A percentile compares a stretch with the other conserved stretches of the same genome.
Evolutionary conservation across 2,797 vertebrate genomes (phyloP).

Genomic region (Delichon dasypus): DNA sequence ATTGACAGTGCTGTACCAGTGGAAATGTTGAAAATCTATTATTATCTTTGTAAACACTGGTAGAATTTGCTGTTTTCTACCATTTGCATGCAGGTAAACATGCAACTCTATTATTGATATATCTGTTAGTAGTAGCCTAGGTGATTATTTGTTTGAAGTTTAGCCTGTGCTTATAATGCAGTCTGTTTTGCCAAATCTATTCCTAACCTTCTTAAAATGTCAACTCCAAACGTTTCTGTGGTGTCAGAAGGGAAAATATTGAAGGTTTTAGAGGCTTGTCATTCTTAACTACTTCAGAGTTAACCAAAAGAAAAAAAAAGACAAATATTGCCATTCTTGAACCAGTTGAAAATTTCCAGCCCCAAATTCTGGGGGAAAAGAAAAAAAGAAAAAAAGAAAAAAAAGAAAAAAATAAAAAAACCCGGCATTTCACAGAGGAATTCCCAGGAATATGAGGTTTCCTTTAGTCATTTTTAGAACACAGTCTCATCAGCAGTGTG

Average conservation of each 20-base stretch:
- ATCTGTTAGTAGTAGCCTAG: neutral
- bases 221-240: constrained; percentile 27
- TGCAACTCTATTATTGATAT: neutral
- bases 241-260: constrained; percentile 33
- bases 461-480: neutral
- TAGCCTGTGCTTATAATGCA: neutral
- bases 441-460: neutral
- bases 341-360: neutral
- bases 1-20: neutral
- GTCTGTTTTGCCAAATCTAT: constrained; percentile 1
- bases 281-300: neutral
- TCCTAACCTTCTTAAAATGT: constrained; percentile 52
- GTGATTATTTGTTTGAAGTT: constrained; percentile 37
- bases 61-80: neutral
- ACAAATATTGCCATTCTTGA: neutral
- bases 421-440: neutral
- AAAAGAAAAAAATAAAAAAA: too few relatives aligned
- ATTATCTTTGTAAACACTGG: neutral
- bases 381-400: fast-evolving
- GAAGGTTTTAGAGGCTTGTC: constrained; percentile 30
- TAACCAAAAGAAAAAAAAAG: neutral
- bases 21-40: neutral
- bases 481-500: neutral
- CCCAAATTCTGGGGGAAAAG: fast-evolving
- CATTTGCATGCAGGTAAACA: neutral